Evolutionary conservation across 1,140 invertebrate species (phyloP).

Genomic region (Drosophila bifasciata): DNA sequence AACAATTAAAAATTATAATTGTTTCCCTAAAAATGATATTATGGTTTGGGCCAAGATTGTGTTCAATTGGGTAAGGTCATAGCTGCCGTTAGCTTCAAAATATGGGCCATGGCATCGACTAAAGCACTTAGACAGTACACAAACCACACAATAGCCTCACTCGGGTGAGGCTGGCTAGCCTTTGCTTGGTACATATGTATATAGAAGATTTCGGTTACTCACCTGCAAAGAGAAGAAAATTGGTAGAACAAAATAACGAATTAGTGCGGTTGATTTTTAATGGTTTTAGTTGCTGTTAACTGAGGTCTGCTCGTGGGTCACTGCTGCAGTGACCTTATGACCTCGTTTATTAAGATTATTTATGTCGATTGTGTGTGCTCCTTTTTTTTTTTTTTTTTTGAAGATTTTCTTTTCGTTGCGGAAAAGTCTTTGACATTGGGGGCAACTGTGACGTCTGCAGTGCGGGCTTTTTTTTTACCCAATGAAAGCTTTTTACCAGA

Average conservation of each 20-base stretch:
- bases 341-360: conserved; percentile 33
- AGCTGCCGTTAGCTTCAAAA: too few species aligned
- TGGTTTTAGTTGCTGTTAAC: background rate
- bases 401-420: background rate
- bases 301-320: conserved; percentile 47
- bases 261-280: background rate
- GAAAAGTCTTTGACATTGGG: conserved; percentile 50
- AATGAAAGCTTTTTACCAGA: background rate
- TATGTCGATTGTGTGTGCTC: background rate
- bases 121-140: too few species aligned
- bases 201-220: conserved; percentile 37
- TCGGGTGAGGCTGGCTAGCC: conserved; percentile 3
- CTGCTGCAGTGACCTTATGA: conserved; percentile 51
- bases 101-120: too few species aligned
- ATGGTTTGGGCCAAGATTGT: too few species aligned
- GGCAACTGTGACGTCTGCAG: conserved; percentile 53
- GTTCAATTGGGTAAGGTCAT: too few species aligned
- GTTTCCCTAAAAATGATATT: too few species aligned
- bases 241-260: background rate
- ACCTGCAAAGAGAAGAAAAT: conserved; percentile 61
- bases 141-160: too few species aligned
- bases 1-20: background rate
- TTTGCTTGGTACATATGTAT: conserved; percentile 35
- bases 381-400: background rate
- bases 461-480: conserved; percentile 26